Evolutionary conservation across 2,797 vertebrate genomes (phyloP), one percentile per base, ranked within the genome.

Genomic region (Acrossocheilus wenchowensis): DNA sequence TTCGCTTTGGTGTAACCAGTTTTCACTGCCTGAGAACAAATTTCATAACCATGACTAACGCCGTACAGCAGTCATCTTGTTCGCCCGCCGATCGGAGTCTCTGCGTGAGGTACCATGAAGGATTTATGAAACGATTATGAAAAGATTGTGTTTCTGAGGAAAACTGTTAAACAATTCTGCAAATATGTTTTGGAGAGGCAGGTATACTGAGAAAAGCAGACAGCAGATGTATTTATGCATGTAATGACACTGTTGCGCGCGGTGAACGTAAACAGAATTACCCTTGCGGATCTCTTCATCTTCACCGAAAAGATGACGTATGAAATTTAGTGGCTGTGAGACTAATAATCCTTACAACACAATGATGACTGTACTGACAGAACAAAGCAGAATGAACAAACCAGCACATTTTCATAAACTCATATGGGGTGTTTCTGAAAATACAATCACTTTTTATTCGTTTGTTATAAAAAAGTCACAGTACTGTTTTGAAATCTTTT

Each of bases 61-160:
- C 41, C 12, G 54, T 85, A 81, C 43, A 64, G 77, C 83, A 69
- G 60, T 74, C 11, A 34, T 81, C 48, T 81, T 50, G 19, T 87
- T 41, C 81, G 26, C 52, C 17, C 26, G 41, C 60, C 64, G 69
- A 82, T 87, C 21, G 34, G 14, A 36, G 62, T 79, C 82, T 83
- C 64, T 64, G 43, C 23, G 9, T 82, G 72, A 71, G 64, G 50
- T 86, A 41, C 85, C 84, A 86, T 86, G 82, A 84, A 86, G 88
- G 81, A 79, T 86, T 89, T 84, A 87, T 86, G 73, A 84, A 71
- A 74, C 43, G 48, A 83, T 88, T 88, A 86, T 48, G 60, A 86
- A 50, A 36, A 87, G 75, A 87, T 86, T 74, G 60, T 85, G 69
- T 84, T 68, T 66, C 54, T 30, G 78, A 69, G 77, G 72, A 69